These are phyloP conservation scores for Ceryle rudis DNA, from an alignment of 2,797 vertebrate genomes.

Conservation along the genomic window DNA sequence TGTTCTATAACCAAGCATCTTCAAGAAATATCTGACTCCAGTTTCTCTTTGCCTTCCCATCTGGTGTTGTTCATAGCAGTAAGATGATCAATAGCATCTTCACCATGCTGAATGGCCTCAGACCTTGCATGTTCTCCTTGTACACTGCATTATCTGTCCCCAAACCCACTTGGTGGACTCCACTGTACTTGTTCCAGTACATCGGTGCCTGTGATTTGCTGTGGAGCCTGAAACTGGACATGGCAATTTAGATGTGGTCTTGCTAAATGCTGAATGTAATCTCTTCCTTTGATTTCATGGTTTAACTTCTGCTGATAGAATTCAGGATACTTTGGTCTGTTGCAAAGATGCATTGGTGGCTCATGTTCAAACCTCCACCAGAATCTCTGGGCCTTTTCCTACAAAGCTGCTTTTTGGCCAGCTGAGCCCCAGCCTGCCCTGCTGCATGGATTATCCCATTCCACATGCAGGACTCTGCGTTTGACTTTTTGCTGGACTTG, in stretches of 20 bases:
- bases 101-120: not conserved
- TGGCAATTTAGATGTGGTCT: not conserved
- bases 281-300: not conserved
- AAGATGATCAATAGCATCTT: not conserved
- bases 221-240: not conserved
- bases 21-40: not conserved
- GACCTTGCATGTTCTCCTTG: not conserved
- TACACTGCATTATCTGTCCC: not conserved
- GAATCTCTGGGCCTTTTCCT: not conserved
- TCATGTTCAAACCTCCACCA: not conserved
- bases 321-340: not conserved
- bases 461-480: fast-evolving
- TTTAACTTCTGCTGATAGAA: not conserved
- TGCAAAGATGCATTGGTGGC: not conserved
- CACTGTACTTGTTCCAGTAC: not conserved
- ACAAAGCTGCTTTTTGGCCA: not conserved
- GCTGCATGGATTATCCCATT: not conserved
- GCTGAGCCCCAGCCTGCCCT: not conserved
- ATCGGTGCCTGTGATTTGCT: not conserved
- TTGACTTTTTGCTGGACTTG: not conserved
- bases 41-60: not conserved
- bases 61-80: not conserved
- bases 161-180: not conserved
- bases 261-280: not conserved
- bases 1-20: fast-evolving